Base-by-base conservation (phyloP, 2,888 invertebrate species). In the Allophyes oxyacanthae region DNA sequence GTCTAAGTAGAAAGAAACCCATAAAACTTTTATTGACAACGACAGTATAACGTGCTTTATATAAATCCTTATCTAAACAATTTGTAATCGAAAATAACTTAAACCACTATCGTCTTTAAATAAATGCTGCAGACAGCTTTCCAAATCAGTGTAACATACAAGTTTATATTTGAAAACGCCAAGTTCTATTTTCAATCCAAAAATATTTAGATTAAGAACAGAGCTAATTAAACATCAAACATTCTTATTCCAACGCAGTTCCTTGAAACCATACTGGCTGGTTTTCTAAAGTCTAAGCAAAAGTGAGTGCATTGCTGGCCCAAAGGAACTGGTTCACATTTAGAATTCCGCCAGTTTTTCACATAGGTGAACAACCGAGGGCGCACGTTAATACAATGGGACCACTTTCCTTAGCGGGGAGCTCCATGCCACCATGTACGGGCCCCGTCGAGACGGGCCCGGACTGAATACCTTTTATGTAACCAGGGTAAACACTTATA, bases 371-470 rank as follows among this genome's bases (percentile, higher is more conserved):
- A 87, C 87, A 88, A 86, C 87, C 91, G 84, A 64, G 64, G 74
- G 72, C 66, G 58, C 53, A 45, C 64, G 62, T 54, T 73, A 57
- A 68, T 78, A 92, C 92, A 92, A 92, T 92, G 85, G 87, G 82
- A 80, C 90, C 79, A 86, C 90, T 87, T 90, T 89, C 93, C 92
- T 87, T 92, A 88, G 75, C 63, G 77, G 88, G 91, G 58, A 59
- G 45, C 66, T 55, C 87, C 88, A 74, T 84, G 68, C 86, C 66
- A 54, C 88, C 88, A 74, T 84, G 68, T 86, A 83, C 46, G 85
- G 88, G 59, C 59, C 51, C 28, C 14, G 41, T 1, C 28, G 28
- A 28, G 28, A 28, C 20, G 32, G 46, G 41, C 37, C 71, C 71
- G 62, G 58, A 48, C 60, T 66, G 72, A 67, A 78, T 77, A 49